Evolutionary conservation across 2,797 vertebrate genomes (phyloP).

Genomic region (Pseudochromis fuscus): DNA sequence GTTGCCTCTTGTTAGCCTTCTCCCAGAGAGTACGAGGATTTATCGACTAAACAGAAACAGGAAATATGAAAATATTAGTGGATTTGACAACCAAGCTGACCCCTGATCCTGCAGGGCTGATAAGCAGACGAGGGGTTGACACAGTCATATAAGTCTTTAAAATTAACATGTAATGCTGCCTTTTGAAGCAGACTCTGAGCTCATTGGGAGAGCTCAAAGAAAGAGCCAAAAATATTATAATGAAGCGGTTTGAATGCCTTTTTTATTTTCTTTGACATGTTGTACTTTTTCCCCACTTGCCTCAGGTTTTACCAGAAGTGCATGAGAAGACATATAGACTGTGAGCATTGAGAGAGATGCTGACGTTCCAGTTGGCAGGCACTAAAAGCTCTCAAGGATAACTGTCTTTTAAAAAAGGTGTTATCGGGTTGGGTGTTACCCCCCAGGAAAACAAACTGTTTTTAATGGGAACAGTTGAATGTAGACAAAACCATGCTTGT

Average conservation of each 20-base stretch:
- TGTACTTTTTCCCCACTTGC: not conserved
- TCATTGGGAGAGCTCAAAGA: constrained; percentile 42
- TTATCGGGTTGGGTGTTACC: no score
- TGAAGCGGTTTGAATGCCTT: not conserved
- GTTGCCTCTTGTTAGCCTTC: constrained; percentile 40
- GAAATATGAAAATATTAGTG: constrained; percentile 69
- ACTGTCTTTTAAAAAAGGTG: no score
- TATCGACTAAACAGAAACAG: constrained; percentile 68
- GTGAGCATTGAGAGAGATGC: not conserved
- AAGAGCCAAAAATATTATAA: constrained; percentile 4
- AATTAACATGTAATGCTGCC: constrained; percentile 65
- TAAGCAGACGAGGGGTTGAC: constrained; percentile 61
- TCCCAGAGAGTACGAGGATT: constrained; percentile 33
- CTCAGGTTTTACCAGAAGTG: not conserved
- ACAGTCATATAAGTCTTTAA: constrained; percentile 57
- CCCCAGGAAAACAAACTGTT: constrained; percentile 13
- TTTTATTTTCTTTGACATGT: not conserved
- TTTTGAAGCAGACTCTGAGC: constrained; percentile 60
- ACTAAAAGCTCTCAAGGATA: constrained; percentile 14
- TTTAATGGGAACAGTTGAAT: constrained; percentile 14
- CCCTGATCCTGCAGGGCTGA: constrained; percentile 51
- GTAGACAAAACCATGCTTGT: constrained; percentile 8
- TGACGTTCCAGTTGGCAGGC: constrained; percentile 21
- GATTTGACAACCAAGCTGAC: constrained; percentile 64
- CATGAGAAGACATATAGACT: no score